Base-by-base conservation (phyloP, 1,140 invertebrate genomes). In the Sitobion miscanthi region DNA sequence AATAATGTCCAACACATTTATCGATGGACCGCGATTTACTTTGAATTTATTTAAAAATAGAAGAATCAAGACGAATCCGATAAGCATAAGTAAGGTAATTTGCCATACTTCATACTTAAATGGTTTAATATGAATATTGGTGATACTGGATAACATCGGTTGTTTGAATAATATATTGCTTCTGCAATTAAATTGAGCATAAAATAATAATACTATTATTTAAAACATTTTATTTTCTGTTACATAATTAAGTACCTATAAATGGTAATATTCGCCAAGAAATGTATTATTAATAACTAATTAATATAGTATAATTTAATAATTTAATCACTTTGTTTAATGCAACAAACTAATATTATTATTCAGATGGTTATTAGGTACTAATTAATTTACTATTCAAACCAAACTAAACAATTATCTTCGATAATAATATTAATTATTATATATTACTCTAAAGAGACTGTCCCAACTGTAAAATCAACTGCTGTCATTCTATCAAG, bases 41-140 rank as follows among this genome's bases (percentile, higher is more conserved):
- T 47, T 69, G 38, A 91, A 62, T 77, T 42, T 62, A 69, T 91
- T 91, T 45, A 91, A 69, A 47, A 54, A 77, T n/a, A 77, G 25
- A 42, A 91, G 25, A 38, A 91, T 47, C 11, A 42, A 54, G 3
- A 49, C 49, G 52, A 94, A 93, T 21, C 86, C 90, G 4, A 94
- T 91, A 2, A 94, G 49, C 8, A 94, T n/a, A 20, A 62, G 93
- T 38, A 95, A 94, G 1, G 94, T 94, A 14, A 95, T 92, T 14
- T 95, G 94, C 96, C 96, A 97, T 47, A 97, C 96, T 38, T 77
- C 69, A 35, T n/a, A 5, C 20, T 35, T 77, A 77, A 77, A 77
- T 6, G 69, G 69, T 77, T 77, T 14, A 20, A 77, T 77, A 35
- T 77, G 69, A 17, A 77, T 77, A 35, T 77, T 77, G 1, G 69